Evolutionary conservation across 1,140 invertebrate genomes (phyloP), one percentile per base, ranked within the genome.

Genomic region (Tribolium madens): DNA sequence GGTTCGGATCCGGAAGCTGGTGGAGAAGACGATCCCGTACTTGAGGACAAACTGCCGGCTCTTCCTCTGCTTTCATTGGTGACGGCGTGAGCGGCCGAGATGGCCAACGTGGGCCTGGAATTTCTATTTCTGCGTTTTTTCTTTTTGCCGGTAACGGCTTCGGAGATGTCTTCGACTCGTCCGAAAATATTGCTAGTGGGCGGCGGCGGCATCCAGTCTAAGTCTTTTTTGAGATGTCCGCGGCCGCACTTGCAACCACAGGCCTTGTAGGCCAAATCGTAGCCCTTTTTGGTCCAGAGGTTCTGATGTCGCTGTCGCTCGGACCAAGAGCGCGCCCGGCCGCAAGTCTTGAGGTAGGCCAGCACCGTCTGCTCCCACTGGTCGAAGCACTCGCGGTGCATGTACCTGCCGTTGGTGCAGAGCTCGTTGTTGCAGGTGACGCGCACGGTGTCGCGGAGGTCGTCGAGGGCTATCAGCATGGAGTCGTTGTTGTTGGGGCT

Each of bases 281-380:
- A 98, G 9, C 96, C 97, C 86, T 97, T 97, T 87, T 98, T 98
- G 42, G 96, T 98, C 97, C 97, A 99, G 72, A 99, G 87, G 85
- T 98, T 97, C 87, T 98, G 96, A 78, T 95, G 91, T 12, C 96
- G 90, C 86, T 98, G 96, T 52, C 96, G 90, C 85, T 98, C 96
- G 17, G 95, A 96, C 97, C 97, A 98, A 69, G 93, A 95, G 12
- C 96, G 90, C 1, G 96, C 96, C 12, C 96, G 88, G 9, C 96
- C 96, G 87, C 94, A 96, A 4, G 93, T 93, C 84, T 96, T 95
- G 50, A 98, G 89, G 83, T 95, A 97, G 33, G 92, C 92, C 75
- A 98, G 89, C 12, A 98, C 93, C 3, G 91, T 90, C 84, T 93
- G 91, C 87, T 98, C 96, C 95, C 96, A 98, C 60, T 91, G 89